Evolutionary conservation across 35 echinoderm and acorn worm species (phyloP).

Genomic region (Nesometra sesokonis): DNA sequence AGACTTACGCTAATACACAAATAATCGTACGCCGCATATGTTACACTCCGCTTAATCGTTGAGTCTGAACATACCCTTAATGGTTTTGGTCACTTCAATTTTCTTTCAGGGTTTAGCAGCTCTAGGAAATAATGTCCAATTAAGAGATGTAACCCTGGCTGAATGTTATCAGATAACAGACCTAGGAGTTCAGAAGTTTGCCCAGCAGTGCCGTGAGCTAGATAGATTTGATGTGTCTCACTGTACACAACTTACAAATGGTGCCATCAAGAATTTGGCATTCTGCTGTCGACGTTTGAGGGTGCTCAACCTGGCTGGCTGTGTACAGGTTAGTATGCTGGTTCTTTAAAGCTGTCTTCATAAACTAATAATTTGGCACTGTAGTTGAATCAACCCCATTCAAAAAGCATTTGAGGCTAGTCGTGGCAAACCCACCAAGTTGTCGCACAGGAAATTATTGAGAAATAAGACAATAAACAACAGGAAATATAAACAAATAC

Average conservation of each 20-base stretch:
- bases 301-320: slow-evolving; percentile 79
- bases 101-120: slow-evolving; percentile 68
- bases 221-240: slow-evolving; percentile 86
- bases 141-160: slow-evolving; percentile 61
- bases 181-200: slow-evolving; percentile 95
- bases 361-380: background rate
- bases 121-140: slow-evolving; percentile 58
- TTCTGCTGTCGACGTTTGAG: slow-evolving; percentile 81
- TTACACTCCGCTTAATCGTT: too few relatives aligned
- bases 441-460: too few relatives aligned
- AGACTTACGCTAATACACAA: too few relatives aligned
- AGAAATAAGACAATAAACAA: too few relatives aligned
- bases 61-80: too few relatives aligned
- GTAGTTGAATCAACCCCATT: background rate
- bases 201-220: slow-evolving; percentile 79
- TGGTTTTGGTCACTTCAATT: background rate
- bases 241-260: slow-evolving; percentile 72
- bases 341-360: background rate
- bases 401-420: too few relatives aligned
- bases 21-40: too few relatives aligned
- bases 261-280: slow-evolving; percentile 84
- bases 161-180: slow-evolving; percentile 96
- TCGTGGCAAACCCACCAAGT: too few relatives aligned
- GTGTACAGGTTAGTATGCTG: slow-evolving; percentile 40
- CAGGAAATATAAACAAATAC: too few relatives aligned